Base-by-base conservation (phyloP, 2,888 invertebrate species). In the Anthrax anthrax region DNA sequence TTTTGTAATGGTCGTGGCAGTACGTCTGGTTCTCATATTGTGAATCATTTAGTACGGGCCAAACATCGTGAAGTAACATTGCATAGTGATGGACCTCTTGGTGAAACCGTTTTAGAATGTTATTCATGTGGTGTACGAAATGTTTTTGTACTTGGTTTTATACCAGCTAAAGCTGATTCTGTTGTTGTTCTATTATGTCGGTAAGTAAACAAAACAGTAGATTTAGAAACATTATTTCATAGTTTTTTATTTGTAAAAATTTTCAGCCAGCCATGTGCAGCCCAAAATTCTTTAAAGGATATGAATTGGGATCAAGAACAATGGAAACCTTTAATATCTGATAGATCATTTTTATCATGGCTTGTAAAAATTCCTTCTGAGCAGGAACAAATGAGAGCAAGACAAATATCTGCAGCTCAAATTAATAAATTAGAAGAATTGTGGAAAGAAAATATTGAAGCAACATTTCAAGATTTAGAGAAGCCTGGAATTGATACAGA, bases 231-330 rank as follows among this genome's bases (percentile, higher is more conserved):
- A 19, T 2, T 34, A 10, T 4, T 3, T 34, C 34, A 14, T 10
- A 13, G 34, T 34, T 34, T n/a, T n/a, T n/a, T n/a, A 34, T 34
- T 29, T n/a, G 4, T 42, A 42, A 16, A 40, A 18, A 29, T 32
- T 9, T 48, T 17, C 41, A 76, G 75, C 2, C 95, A 96, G 70
- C 98, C 98, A 3, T 99, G 98, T 71, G 96, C 97, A 27, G 90
- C 95, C 6, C 92, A 96, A 64, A 92, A 88, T 62, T 92, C 92
- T 14, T 72, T 97, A 38, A 97, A 97, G 70, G 97, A 97, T 62
- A 94, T 96, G 90, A 97, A 96, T 67, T 98, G 97, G 90, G 96
- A 97, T 70, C 95, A 95, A 63, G 91, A 91, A 54, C 92, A 95
- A 61, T 97, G 97, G 97, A 95, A 96, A 67, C 96, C 97, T 0